Evolutionary conservation across 2,888 invertebrate genomes (phyloP).

Genomic region (Enchytraeus crypticus): DNA sequence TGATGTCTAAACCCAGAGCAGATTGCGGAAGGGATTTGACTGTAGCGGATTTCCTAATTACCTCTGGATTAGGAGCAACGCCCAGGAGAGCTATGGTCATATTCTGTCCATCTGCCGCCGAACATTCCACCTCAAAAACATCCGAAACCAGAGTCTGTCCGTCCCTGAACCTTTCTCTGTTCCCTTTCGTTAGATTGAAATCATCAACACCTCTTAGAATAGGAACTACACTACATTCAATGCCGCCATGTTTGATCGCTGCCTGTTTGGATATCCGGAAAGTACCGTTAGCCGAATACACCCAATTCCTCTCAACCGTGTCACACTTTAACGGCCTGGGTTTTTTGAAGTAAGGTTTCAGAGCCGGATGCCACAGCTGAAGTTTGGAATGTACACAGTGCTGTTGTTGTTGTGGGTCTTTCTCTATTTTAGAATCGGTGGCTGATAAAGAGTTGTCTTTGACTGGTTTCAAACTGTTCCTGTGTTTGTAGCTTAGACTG

Average conservation of each 20-base stretch:
- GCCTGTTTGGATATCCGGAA: conserved; percentile 54
- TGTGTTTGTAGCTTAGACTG: too few species aligned
- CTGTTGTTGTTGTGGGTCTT: conserved; percentile 21
- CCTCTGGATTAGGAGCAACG: conserved; percentile 28
- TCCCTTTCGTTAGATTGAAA: conserved; percentile 1
- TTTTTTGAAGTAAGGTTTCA: conserved; percentile 63
- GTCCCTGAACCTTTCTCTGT: conserved; percentile 6
- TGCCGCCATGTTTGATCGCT: conserved; percentile 47
- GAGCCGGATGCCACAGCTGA: conserved; percentile 62
- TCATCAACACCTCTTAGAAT: conserved; percentile 37
- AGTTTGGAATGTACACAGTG: conserved; percentile 62
- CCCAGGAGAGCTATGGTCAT: conserved; percentile 63
- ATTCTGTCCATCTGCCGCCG: conserved; percentile 36
- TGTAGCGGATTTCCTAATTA: neutral
- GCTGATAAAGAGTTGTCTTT: too few species aligned
- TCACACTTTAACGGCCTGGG: conserved; percentile 61
- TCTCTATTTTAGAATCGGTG: too few species aligned
- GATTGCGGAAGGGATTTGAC: neutral
- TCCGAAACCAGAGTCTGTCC: conserved; percentile 17
- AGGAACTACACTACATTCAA: conserved; percentile 55
- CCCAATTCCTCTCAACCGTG: conserved; percentile 61
- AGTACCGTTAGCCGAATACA: conserved; percentile 61
- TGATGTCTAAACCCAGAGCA: conserved; percentile 24
- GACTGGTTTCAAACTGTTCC: too few species aligned
- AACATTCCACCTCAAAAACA: conserved; percentile 26